Base-by-base conservation (phyloP, 2,888 invertebrate genomes). In the Drosophila paucipuncta region DNA sequence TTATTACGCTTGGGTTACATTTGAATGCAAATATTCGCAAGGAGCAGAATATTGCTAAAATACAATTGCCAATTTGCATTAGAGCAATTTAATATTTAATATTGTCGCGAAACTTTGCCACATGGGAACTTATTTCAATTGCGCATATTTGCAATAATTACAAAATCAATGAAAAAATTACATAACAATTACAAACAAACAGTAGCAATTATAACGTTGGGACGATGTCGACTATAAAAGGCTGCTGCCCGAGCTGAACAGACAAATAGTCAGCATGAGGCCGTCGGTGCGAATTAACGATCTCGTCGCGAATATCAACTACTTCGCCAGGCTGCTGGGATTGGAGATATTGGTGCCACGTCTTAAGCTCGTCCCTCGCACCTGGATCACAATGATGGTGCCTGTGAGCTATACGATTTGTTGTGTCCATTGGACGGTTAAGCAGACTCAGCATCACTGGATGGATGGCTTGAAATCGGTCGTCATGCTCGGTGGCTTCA, bases 401-500 rank as follows among this genome's bases (percentile, higher is more conserved):
- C 68, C 76, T 9, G 1, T 22, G 0, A 68, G 10, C 28, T 85
- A 73, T 22, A 10, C 43, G 1, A 25, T 67, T 2, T 85, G 78
- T 39, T 52, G 69, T 0, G 6, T 69, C 1, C 67, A 52, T 31
- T 73, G 62, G 22, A 60, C 76, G 7, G n/a, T 68, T 13, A 54
- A 50, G 2, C 68, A 80, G 28, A 37, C 58, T 0, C 47, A 52
- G 11, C 33, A 58, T 3, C 39, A 65, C 30, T 89, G 72, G 84
- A n/a, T 30, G 10, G 84, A 76, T 18, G 61, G 73, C 16, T 37
- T 85, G 0, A 85, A 79, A 18, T 35, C 73, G 4, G 61, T 57
- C 41, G 31, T 86, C 1, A 85, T 86, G 89, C 30, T 71, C 10
- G 84, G 84, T 0, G 84, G 82, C 0, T 30, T 81, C 16, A 1